Percentiles rank a stretch among this genome's conserved stretches.
Evolutionary conservation across 2,888 invertebrate species (phyloP).

Genomic region (Halictus ligatus): DNA sequence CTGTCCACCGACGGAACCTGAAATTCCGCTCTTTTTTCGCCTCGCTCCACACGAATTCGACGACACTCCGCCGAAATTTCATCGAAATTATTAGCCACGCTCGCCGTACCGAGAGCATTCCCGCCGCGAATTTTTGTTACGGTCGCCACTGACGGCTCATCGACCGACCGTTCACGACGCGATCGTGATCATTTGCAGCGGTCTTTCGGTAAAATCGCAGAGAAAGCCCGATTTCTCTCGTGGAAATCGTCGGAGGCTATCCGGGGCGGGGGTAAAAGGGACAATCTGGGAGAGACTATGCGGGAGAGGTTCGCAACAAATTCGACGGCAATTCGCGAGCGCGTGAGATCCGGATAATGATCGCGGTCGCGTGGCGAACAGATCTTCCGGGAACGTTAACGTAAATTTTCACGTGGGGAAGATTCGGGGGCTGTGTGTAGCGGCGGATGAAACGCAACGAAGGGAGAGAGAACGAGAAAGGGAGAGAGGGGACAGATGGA

Average conservation of each 20-base stretch:
- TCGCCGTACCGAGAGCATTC: background rate
- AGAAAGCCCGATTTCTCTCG: background rate
- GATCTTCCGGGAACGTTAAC: slow-evolving; percentile 15
- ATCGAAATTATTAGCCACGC: slow-evolving; percentile 2
- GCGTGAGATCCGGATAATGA: slow-evolving; percentile 20
- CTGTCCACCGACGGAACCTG: background rate
- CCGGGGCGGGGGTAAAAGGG: background rate
- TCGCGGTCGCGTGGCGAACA: slow-evolving; percentile 2
- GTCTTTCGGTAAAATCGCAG: background rate
- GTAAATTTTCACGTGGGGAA: slow-evolving; percentile 13
- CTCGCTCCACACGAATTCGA: background rate
- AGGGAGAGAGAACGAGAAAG: background rate
- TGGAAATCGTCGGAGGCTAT: background rate
- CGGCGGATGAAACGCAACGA: background rate
- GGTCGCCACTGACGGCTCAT: background rate
- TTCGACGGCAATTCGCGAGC: background rate
- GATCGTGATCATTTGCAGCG: background rate
- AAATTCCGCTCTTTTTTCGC: slow-evolving; percentile 54
- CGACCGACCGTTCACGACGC: background rate
- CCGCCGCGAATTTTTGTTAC: background rate
- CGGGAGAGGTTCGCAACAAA: background rate
- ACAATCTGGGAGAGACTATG: background rate
- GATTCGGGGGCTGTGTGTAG: background rate
- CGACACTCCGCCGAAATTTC: background rate
- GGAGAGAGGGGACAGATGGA: background rate